Evolutionary conservation across 2,888 invertebrate genomes (phyloP).

Genomic region (Emesis russula): DNA sequence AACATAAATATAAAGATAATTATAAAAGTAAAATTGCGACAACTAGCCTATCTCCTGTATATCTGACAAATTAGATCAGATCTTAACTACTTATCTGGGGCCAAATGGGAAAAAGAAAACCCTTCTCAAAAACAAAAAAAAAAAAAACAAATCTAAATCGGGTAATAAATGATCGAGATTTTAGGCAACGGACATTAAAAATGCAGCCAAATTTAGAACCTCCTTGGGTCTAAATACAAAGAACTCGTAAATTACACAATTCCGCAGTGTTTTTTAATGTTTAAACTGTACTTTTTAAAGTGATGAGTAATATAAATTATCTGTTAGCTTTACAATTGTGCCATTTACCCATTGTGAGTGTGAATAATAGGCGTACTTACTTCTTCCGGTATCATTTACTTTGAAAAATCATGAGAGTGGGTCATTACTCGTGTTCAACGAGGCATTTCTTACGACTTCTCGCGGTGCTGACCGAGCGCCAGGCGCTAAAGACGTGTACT

Average conservation of each 20-base stretch:
- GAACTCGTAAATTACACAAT: neutral
- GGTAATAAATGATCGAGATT: too few species aligned
- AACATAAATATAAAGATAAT: too few species aligned
- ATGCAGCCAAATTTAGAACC: too few species aligned
- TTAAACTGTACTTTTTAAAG: neutral
- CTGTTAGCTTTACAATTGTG: conserved; percentile 8
- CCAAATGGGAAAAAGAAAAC: too few species aligned
- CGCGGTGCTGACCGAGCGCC: conserved; percentile 84
- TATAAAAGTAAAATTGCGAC: too few species aligned
- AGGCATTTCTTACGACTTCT: conserved; percentile 89
- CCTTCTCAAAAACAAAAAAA: too few species aligned
- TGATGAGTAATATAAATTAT: neutral
- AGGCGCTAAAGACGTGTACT: conserved; percentile 5
- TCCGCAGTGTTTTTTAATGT: neutral
- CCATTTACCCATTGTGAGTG: conserved; percentile 51
- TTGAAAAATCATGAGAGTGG: conserved; percentile 55
- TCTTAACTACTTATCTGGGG: too few species aligned
- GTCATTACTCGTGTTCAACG: conserved; percentile 89
- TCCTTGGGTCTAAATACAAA: too few species aligned
- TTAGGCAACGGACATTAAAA: too few species aligned
- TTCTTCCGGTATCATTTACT: conserved; percentile 39
- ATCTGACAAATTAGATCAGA: too few species aligned
- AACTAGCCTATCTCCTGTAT: too few species aligned
- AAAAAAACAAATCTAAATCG: too few species aligned
- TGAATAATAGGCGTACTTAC: conserved; percentile 41